Evolutionary conservation across 2,113 vertebrate genomes (phyloP).

Genomic region (Morphnarchus princeps): DNA sequence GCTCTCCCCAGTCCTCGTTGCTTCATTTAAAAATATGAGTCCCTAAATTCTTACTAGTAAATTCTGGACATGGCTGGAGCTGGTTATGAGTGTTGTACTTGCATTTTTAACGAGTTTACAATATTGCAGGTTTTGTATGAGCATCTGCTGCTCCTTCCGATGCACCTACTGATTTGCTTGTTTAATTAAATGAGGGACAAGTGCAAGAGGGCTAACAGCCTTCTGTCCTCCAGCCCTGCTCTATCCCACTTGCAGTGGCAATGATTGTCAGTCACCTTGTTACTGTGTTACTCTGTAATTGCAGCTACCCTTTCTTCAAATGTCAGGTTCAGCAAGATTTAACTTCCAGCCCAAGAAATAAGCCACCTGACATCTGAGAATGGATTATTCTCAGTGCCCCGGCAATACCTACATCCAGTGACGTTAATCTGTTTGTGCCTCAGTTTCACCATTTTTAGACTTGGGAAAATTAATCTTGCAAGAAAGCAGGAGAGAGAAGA

Average conservation of each 20-base stretch:
- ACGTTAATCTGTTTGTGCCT: neutral
- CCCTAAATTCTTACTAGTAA: neutral
- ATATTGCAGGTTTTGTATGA: neutral
- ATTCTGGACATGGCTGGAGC: neutral
- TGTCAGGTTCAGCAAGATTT: neutral
- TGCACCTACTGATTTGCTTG: neutral
- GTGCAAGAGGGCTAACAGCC: neutral
- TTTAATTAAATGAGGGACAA: neutral
- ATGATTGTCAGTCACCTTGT: too few relatives aligned
- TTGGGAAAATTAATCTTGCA: neutral
- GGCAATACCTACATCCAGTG: neutral
- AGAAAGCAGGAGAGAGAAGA: neutral
- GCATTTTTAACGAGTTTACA: neutral
- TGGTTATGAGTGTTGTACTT: neutral
- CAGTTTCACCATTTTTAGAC: neutral
- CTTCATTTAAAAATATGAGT: neutral
- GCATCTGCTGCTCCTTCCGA: neutral
- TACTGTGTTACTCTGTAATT: neutral
- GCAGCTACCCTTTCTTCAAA: neutral
- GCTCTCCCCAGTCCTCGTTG: neutral
- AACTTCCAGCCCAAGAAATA: neutral
- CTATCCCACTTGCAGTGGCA: neutral
- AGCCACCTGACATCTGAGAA: neutral
- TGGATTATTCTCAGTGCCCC: neutral
- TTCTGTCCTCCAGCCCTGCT: neutral